Percentiles rank a stretch among this genome's conserved stretches.
Evolutionary conservation across 1,140 invertebrate species (phyloP).

Genomic region (Thrips palmi): DNA sequence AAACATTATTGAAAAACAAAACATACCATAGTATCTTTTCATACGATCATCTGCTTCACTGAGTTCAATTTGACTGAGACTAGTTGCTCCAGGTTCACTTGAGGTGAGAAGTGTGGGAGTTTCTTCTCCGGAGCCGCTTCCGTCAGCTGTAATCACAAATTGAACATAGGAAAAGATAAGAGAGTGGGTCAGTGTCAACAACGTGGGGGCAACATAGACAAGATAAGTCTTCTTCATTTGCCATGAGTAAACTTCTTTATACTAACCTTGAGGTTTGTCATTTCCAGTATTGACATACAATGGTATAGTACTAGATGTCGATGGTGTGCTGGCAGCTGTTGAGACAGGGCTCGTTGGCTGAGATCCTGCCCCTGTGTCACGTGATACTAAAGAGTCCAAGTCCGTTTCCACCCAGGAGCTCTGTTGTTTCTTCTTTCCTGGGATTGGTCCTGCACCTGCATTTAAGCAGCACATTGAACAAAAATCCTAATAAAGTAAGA

Average conservation of each 20-base stretch:
- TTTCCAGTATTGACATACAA: slow-evolving; percentile 27
- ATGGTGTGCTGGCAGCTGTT: not conserved
- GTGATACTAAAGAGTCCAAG: slow-evolving; percentile 53
- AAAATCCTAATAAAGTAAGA: not conserved
- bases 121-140: too few relatives aligned
- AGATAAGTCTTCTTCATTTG: too few relatives aligned
- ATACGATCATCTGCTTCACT: slow-evolving; percentile 36
- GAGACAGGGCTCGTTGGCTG: slow-evolving; percentile 15
- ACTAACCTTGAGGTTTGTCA: too few relatives aligned
- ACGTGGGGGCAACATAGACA: too few relatives aligned
- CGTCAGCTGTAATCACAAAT: too few relatives aligned
- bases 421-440: slow-evolving; percentile 17
- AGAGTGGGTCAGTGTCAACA: too few relatives aligned
- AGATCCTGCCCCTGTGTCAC: slow-evolving; percentile 34
- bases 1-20: not conserved
- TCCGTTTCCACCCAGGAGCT: slow-evolving; percentile 75
- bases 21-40: slow-evolving; percentile 33
- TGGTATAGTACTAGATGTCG: slow-evolving; percentile 15
- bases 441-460: slow-evolving; percentile 21
- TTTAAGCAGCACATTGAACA: slow-evolving; percentile 8
- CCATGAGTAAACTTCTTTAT: too few relatives aligned
- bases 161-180: too few relatives aligned
- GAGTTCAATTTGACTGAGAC: slow-evolving; percentile 25
- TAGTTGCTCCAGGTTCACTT: not conserved
- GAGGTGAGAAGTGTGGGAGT: slow-evolving; percentile 1